Percentiles rank a stretch among this genome's conserved stretches.
phyloP scores from a whole-genome alignment of 2,797 vertebrate genomes.

The Paratrypauchen microcephalus region DNA sequence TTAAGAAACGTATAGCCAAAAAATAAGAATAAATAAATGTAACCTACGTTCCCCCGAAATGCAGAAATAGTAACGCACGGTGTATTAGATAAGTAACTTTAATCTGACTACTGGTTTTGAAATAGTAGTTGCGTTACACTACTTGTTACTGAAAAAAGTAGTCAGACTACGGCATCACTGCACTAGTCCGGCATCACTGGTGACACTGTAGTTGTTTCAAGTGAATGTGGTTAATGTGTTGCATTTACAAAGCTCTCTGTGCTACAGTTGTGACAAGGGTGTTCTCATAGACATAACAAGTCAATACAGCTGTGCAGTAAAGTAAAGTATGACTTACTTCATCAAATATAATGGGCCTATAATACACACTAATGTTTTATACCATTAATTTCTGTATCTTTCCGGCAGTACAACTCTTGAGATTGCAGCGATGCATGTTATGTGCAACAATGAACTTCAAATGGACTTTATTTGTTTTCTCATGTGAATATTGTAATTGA shows the following conservation, averaged over 20 bases:
- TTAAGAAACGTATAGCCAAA: no score
- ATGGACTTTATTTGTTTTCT: background rate
- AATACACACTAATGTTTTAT: background rate
- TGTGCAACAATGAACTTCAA: constrained; percentile 1
- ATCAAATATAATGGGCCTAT: background rate
- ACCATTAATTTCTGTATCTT: background rate
- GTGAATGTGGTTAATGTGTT: constrained; percentile 8
- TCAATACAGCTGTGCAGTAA: background rate
- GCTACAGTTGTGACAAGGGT: background rate
- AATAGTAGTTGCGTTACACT: no score
- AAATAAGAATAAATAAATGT: no score
- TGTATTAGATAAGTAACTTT: no score
- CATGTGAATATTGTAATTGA: constrained; percentile 13
- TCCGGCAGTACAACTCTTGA: background rate
- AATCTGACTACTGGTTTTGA: no score
- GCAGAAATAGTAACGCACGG: no score
- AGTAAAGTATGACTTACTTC: background rate
- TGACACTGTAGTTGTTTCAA: background rate
- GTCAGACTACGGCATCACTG: no score
- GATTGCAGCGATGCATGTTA: background rate
- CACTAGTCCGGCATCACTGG: no score
- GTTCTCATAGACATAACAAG: background rate
- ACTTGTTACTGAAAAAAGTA: no score
- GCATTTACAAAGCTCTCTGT: background rate
- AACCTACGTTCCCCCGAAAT: no score